Evolutionary conservation across 2,797 vertebrate species (phyloP).

Genomic region (Iguana delicatissima): DNA sequence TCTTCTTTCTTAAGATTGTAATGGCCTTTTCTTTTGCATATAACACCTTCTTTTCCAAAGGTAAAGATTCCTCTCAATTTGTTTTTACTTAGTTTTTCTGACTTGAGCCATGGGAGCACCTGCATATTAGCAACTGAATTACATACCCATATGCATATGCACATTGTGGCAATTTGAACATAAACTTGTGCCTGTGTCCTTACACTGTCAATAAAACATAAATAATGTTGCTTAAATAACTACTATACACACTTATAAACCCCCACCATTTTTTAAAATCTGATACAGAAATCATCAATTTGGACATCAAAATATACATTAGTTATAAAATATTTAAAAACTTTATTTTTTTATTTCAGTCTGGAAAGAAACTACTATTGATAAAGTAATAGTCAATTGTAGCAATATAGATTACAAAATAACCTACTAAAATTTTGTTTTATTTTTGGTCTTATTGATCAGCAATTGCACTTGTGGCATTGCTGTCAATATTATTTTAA

Average conservation of each 20-base stretch:
- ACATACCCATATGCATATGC: constrained; percentile 50
- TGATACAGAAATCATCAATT: constrained; percentile 79
- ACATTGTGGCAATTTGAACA: constrained; percentile 55
- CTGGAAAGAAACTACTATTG: constrained; percentile 78
- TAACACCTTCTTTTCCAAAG: constrained; percentile 8
- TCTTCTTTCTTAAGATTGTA: constrained; percentile 71
- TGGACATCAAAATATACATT: constrained; percentile 84
- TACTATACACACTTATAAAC: constrained; percentile 75
- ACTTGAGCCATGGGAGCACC: constrained; percentile 39
- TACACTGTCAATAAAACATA: constrained; percentile 60
- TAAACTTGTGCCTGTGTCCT: constrained; percentile 69
- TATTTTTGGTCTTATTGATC: constrained; percentile 82
- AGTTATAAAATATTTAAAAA: constrained; percentile 85
- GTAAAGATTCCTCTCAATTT: constrained; percentile 64
- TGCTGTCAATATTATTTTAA: constrained; percentile 76
- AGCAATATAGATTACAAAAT: constrained; percentile 85
- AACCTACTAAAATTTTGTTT: constrained; percentile 75
- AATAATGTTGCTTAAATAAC: constrained; percentile 68
- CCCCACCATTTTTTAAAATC: constrained; percentile 68
- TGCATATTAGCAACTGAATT: constrained; percentile 50
- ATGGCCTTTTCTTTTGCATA: constrained; percentile 55
- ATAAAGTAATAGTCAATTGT: constrained; percentile 80
- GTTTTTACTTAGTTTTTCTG: constrained; percentile 36
- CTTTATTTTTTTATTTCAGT: constrained; percentile 77
- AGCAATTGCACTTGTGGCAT: constrained; percentile 70